Evolutionary conservation across 2,888 invertebrate species (phyloP).

Genomic region (Euproctis similis): DNA sequence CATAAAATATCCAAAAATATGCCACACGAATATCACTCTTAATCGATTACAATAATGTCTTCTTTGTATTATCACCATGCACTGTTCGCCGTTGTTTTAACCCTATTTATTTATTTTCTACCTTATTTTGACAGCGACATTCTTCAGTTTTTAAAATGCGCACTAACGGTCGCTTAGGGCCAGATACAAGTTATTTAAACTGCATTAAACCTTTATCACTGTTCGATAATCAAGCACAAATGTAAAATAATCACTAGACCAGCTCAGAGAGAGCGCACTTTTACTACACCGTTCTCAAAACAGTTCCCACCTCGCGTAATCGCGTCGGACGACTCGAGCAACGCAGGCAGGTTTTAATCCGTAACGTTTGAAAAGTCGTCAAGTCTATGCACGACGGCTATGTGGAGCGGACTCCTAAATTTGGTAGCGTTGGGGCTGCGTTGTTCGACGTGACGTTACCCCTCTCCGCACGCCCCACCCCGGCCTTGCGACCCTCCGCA

Average conservation of each 20-base stretch:
- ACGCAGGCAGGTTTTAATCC: constrained; percentile 63
- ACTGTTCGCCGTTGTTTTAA: constrained; percentile 47
- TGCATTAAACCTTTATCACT: constrained; percentile 19
- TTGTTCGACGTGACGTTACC: constrained; percentile 71
- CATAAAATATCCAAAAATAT: constrained; percentile 36
- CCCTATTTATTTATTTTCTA: constrained; percentile 71
- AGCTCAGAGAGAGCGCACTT: constrained; percentile 54
- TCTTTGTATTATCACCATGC: constrained; percentile 34
- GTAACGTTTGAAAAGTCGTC: constrained; percentile 26
- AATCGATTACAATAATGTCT: constrained; percentile 42
- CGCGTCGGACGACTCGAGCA: constrained; percentile 65
- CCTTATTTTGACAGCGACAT: constrained; percentile 59
- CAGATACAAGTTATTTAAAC: constrained; percentile 16
- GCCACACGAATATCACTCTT: constrained; percentile 40
- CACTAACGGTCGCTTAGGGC: constrained; percentile 23
- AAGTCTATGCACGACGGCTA: constrained; percentile 13
- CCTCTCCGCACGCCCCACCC: constrained; percentile 52
- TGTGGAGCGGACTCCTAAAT: constrained; percentile 34
- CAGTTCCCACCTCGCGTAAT: constrained; percentile 67
- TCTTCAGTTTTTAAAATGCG: constrained; percentile 27
- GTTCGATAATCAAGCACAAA: constrained; percentile 25
- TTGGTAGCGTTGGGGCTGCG: constrained; percentile 54
- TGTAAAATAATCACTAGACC: constrained; percentile 32
- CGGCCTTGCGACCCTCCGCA: constrained; percentile 67
- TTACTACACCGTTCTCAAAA: constrained; percentile 54